Evolutionary conservation across 2,113 vertebrate species (phyloP).

Genomic region (Crotophaga sulcirostris): DNA sequence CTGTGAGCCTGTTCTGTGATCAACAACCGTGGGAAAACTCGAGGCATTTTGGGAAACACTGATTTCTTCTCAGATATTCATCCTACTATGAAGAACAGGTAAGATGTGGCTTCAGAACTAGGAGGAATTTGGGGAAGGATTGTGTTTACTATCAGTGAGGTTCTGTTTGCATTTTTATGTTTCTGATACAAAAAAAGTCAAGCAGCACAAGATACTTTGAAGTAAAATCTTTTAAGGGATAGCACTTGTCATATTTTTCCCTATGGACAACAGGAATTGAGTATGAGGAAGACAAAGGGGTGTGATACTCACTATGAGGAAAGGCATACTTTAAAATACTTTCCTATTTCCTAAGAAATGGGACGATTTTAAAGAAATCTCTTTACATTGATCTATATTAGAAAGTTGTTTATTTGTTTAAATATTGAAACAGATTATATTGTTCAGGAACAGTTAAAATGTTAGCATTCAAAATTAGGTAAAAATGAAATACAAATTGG

Average conservation of each 20-base stretch:
- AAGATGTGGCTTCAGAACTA: not conserved
- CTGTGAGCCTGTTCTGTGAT: not conserved
- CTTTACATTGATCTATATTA: not conserved
- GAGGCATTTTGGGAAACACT: not conserved
- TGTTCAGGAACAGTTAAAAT: not conserved
- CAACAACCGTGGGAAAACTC: not conserved
- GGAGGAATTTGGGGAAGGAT: not conserved
- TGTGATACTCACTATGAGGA: not conserved
- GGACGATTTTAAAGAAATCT: not conserved
- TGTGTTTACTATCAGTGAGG: not conserved
- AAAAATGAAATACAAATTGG: not conserved
- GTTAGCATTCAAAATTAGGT: not conserved
- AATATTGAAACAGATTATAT: not conserved
- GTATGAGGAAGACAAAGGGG: not conserved
- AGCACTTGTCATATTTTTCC: not conserved
- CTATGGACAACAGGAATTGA: not conserved
- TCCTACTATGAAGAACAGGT: not conserved
- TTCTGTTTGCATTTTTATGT: not conserved
- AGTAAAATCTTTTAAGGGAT: not conserved
- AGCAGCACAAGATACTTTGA: not conserved
- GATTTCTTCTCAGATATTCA: not conserved
- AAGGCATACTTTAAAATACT: not conserved
- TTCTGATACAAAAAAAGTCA: not conserved
- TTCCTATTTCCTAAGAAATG: not conserved
- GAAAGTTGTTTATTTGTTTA: not conserved